Evolutionary conservation across 2,113 vertebrate genomes (phyloP).

Genomic region (Elaphurus davidianus): DNA sequence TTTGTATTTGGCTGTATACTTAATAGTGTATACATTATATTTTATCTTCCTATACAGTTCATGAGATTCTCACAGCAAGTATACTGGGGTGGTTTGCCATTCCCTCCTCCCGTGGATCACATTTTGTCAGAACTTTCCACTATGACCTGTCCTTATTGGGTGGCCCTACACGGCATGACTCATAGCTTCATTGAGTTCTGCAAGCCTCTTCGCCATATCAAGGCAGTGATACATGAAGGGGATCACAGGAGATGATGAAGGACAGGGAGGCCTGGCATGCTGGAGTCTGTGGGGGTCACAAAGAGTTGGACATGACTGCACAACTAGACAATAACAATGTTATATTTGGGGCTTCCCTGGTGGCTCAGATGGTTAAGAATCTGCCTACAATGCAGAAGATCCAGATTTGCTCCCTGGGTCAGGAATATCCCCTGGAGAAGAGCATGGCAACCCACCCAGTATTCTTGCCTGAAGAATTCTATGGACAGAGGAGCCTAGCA

Average conservation of each 20-base stretch:
- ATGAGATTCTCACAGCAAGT: neutral
- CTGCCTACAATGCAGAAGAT: neutral
- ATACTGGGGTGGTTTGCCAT: neutral
- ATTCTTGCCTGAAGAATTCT: neutral
- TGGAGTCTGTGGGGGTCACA: neutral
- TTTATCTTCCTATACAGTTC: neutral
- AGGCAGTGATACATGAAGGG: neutral
- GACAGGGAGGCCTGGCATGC: neutral
- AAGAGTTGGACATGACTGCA: accelerated
- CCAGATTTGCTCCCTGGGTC: neutral
- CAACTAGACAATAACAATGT: neutral
- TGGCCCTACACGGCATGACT: neutral
- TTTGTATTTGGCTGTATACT: neutral
- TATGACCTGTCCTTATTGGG: neutral
- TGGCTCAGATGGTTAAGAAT: neutral
- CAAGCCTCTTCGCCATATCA: neutral
- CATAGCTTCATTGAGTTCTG: neutral
- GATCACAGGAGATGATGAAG: neutral
- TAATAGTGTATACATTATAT: neutral
- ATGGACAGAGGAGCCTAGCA: neutral
- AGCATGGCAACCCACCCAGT: neutral
- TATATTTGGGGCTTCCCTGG: neutral
- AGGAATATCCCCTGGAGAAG: neutral
- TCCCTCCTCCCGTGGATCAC: neutral
- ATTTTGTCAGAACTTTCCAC: neutral